Percentiles rank a stretch among this genome's conserved stretches.
Conservation (phyloP, 2,888 invertebrate genomes). For the Rotaria socialis region DNA sequence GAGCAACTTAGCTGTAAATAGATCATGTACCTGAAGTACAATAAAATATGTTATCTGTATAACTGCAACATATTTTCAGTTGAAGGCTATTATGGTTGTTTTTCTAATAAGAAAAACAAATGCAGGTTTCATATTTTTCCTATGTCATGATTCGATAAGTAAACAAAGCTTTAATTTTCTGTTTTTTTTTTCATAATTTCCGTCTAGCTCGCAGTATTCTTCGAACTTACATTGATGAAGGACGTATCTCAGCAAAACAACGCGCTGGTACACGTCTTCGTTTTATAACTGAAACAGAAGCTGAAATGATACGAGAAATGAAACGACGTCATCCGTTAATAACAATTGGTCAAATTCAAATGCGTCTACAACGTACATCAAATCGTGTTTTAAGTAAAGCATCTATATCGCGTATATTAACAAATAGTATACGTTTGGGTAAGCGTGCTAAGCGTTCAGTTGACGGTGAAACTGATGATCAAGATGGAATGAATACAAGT, state of each 20-base stretch:
- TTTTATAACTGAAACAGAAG: constrained; percentile 22
- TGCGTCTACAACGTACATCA: constrained; percentile 28
- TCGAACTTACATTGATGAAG: constrained; percentile 27
- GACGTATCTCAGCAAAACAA: constrained; percentile 30
- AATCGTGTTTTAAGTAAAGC: constrained; percentile 34
- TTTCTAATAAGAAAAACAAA: too few species aligned
- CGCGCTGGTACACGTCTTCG: constrained; percentile 16
- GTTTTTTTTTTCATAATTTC: background rate
- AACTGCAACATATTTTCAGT: too few species aligned
- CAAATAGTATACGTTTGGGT: constrained; percentile 32
- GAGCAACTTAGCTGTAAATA: too few species aligned
- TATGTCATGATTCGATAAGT: too few species aligned
- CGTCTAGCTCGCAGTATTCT: constrained; percentile 24
- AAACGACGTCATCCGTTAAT: constrained; percentile 30
- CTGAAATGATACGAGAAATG: constrained; percentile 29
- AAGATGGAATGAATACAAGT: background rate
- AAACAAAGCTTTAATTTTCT: background rate
- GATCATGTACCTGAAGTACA: too few species aligned
- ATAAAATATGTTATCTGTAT: too few species aligned
- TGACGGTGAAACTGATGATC: background rate
- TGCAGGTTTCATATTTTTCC: too few species aligned
- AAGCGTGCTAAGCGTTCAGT: constrained; percentile 34
- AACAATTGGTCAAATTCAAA: constrained; percentile 36
- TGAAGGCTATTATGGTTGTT: too few species aligned
- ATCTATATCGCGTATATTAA: constrained; percentile 35